A percentile compares a stretch with the other conserved stretches of the same genome.
Evolutionary conservation across 2,888 invertebrate species (phyloP).

Genomic region (Cryptocephalus primarius): DNA sequence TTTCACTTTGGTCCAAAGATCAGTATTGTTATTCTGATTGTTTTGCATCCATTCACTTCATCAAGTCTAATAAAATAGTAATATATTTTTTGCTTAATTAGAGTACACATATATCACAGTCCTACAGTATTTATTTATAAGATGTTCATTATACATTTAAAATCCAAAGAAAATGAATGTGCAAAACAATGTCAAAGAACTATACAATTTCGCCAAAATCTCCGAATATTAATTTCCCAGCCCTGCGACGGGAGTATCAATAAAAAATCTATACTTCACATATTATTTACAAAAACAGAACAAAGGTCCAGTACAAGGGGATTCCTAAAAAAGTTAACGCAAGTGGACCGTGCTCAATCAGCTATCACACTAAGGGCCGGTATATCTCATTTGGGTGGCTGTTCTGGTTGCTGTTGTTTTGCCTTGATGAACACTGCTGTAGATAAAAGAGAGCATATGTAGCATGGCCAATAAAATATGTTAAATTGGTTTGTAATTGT

Average conservation of each 20-base stretch:
- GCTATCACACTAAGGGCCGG: constrained; percentile 61
- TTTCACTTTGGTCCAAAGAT: constrained; percentile 36
- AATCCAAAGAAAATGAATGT: not conserved
- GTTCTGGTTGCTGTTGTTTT: constrained; percentile 73
- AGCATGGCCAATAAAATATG: not conserved
- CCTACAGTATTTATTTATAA: constrained; percentile 33
- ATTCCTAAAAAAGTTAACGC: constrained; percentile 53
- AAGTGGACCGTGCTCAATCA: constrained; percentile 56
- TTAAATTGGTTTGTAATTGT: no score
- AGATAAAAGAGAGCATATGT: constrained; percentile 35
- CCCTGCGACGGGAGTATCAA: constrained; percentile 4
- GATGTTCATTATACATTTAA: not conserved
- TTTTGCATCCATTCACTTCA: constrained; percentile 24
- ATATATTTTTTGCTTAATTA: constrained; percentile 25
- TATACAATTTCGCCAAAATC: constrained; percentile 1
- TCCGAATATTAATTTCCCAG: constrained; percentile 3
- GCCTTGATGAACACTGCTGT: constrained; percentile 68
- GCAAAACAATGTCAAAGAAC: not conserved
- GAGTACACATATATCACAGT: constrained; percentile 40
- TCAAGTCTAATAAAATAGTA: constrained; percentile 26
- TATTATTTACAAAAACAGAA: constrained; percentile 35
- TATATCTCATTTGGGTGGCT: constrained; percentile 73
- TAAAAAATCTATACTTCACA: constrained; percentile 3
- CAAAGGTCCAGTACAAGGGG: constrained; percentile 36
- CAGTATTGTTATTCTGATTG: constrained; percentile 26